Conservation (phyloP, 2,113 vertebrate genomes). For the Eptesicus fuscus region DNA sequence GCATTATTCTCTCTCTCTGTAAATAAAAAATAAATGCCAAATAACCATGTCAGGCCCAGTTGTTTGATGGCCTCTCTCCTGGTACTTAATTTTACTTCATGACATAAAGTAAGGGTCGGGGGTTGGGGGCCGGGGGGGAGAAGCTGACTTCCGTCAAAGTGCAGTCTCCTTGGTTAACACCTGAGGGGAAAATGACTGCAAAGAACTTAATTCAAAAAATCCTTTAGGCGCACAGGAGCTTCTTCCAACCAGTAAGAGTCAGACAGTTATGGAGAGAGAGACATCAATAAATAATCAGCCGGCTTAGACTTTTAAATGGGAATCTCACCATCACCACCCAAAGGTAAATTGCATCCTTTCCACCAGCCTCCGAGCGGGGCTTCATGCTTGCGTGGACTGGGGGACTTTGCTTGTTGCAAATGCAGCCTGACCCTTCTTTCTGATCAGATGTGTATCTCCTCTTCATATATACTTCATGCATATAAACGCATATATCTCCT, state of each 20-base stretch:
- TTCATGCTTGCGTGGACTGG: slow-evolving; percentile 69
- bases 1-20: slow-evolving; percentile 39
- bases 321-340: slow-evolving; percentile 89
- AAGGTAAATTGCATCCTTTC: slow-evolving; percentile 90
- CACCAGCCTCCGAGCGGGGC: slow-evolving; percentile 71
- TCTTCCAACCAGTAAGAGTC: slow-evolving; percentile 84
- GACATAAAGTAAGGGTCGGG: slow-evolving; percentile 35
- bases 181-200: slow-evolving; percentile 82
- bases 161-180: slow-evolving; percentile 69
- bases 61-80: slow-evolving; percentile 61
- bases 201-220: slow-evolving; percentile 92
- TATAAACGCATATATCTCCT: not conserved
- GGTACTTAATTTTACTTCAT: slow-evolving; percentile 71
- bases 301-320: slow-evolving; percentile 95
- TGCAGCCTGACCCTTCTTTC: slow-evolving; percentile 75
- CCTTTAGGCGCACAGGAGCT: slow-evolving; percentile 87
- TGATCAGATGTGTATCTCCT: slow-evolving; percentile 68
- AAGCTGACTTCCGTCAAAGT: slow-evolving; percentile 64
- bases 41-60: slow-evolving; percentile 16
- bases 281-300: slow-evolving; percentile 99
- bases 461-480: slow-evolving; percentile 61
- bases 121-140: not conserved
- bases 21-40: slow-evolving; percentile 72
- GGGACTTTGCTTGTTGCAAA: slow-evolving; percentile 77
- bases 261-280: slow-evolving; percentile 88